Evolutionary conservation across 2,888 invertebrate genomes (phyloP), one percentile per base, ranked within the genome.

Genomic region (Noctua pronuba): DNA sequence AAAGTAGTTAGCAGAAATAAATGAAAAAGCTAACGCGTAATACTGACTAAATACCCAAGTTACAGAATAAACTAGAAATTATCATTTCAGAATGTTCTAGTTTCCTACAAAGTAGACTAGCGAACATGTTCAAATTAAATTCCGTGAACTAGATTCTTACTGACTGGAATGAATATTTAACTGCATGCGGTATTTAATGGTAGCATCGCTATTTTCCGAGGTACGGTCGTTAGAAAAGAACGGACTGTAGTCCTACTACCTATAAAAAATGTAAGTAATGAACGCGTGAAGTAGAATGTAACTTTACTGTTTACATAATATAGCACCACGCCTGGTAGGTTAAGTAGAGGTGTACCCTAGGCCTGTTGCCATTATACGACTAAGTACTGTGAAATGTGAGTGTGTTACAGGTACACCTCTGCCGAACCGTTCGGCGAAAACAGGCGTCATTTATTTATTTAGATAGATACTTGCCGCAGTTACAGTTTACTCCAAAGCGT

Each of bases 121-220:
- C 41, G 35, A 52, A 52, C 3, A 21, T 44, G 49, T 60, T 52
- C n/a, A 52, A 49, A 75, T 75, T 28, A 35, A 75, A 75, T 52
- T 60, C 49, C 11, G 5, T 44, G 41, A 1, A 28, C 58, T 31
- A 66, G 82, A 62, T 82, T 79, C 44, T 28, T 21, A 10, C 28
- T 49, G 18, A 75, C 35, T 44, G 35, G 18, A 75, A 58, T 66
- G 24, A 65, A 82, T 81, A 49, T 73, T 73, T 46, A 72, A 55
- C 31, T 46, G 38, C 24, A 49, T 11, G 64, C 21, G 10, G 31
- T 65, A 28, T 74, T 81, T 8, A 38, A 75, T 75, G 28, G 18
- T 6, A 18, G 49, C 49, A 4, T 44, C 13, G 65, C 75, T 24
- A 24, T 81, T 75, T 75, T 41, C 75, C 16, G 21, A 65, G 55